Percentiles rank a stretch among this genome's conserved stretches.
Evolutionary conservation across 2,113 vertebrate genomes (phyloP).

Genomic region (Callopanchax toddi): DNA sequence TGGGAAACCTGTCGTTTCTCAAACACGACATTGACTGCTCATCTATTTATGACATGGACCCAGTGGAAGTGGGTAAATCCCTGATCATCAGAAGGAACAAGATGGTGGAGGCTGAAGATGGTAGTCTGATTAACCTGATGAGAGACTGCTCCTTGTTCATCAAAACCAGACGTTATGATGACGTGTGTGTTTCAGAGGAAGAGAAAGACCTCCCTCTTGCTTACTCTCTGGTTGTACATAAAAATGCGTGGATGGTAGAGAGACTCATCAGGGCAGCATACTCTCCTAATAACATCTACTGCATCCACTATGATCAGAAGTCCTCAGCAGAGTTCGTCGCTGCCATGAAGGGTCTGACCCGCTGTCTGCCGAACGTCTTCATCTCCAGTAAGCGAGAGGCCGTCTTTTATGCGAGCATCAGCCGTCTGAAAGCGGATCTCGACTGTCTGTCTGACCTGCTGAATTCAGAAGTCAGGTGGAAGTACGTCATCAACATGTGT

Average conservation of each 20-base stretch:
- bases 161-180: conserved; percentile 47
- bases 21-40: conserved; percentile 84
- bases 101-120: conserved; percentile 83
- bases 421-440: conserved; percentile 58
- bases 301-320: conserved; percentile 68
- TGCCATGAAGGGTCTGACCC: conserved; percentile 50
- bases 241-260: conserved; percentile 65
- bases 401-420: conserved; percentile 46
- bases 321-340: conserved; percentile 46
- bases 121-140: conserved; percentile 79
- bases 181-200: conserved; percentile 22
- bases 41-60: conserved; percentile 87
- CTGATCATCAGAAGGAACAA: conserved; percentile 83
- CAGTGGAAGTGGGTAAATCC: conserved; percentile 88
- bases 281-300: conserved; percentile 57
- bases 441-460: conserved; percentile 63
- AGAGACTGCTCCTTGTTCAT: conserved; percentile 73
- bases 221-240: conserved; percentile 69
- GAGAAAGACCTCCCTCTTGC: conserved; percentile 61
- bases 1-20: conserved; percentile 56
- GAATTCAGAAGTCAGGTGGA: conserved; percentile 56
- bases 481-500: conserved; percentile 68
- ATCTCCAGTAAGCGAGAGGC: conserved; percentile 49
- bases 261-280: conserved; percentile 51
- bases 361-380: conserved; percentile 66